Evolutionary conservation across 2,113 vertebrate species (phyloP).

Genomic region (Marmota monax): DNA sequence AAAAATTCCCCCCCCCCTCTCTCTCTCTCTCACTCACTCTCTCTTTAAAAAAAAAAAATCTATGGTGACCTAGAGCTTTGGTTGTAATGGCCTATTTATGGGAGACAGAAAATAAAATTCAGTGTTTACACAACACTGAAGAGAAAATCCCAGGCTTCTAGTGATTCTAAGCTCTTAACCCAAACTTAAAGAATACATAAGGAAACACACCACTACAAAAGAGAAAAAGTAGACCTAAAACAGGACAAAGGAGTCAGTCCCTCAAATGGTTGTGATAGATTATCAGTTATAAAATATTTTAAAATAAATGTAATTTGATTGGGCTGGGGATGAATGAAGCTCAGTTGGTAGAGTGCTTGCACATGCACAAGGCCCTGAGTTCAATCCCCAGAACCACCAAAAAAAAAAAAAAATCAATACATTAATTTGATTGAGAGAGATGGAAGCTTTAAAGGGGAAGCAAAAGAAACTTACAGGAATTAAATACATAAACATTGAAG

Average conservation of each 20-base stretch:
- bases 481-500: no score
- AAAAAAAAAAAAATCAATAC: no score
- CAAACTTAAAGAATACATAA: constrained; percentile 11
- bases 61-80: background rate
- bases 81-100: background rate
- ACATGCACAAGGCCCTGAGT: no score
- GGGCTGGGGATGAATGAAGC: background rate
- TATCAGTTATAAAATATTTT: background rate
- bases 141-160: background rate
- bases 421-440: background rate
- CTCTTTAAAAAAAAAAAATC: no score
- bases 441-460: no score
- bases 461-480: no score
- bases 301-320: background rate
- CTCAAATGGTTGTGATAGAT: background rate
- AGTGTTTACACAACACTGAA: background rate
- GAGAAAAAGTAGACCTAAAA: background rate
- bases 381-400: no score
- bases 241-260: background rate
- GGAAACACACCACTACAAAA: background rate
- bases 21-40: no score
- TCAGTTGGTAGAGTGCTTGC: no score
- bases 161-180: background rate
- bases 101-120: background rate
- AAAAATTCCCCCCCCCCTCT: no score